Percentiles rank a stretch among this genome's conserved stretches.
Conservation (phyloP, 1,140 invertebrate species). For the Eufriesea mexicana region DNA sequence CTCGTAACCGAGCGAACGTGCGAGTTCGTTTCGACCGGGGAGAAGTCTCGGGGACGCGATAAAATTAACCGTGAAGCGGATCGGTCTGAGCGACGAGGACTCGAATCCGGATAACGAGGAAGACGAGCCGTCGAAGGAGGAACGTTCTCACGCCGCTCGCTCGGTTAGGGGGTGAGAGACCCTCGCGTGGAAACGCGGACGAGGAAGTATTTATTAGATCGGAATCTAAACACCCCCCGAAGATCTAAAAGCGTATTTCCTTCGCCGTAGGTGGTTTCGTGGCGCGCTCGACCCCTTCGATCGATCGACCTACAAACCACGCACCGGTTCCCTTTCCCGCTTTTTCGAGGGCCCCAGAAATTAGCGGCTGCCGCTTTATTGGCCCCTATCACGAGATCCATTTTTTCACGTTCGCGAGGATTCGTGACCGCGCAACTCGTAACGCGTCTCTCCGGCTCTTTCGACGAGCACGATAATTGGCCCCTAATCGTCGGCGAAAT, state of each 20-base stretch:
- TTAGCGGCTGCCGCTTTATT: constrained; percentile 76
- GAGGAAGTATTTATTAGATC: constrained; percentile 78
- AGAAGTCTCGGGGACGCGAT: background rate
- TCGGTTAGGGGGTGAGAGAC: constrained; percentile 52
- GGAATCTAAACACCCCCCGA: constrained; percentile 74
- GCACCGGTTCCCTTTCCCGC: constrained; percentile 5
- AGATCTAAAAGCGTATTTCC: constrained; percentile 75
- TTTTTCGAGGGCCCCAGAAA: constrained; percentile 66
- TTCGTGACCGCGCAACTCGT: constrained; percentile 32
- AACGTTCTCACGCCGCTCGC: constrained; percentile 58
- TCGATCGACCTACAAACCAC: constrained; percentile 12
- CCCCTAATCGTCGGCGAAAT: constrained; percentile 52
- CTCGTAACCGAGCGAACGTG: background rate
- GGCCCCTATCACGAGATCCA: constrained; percentile 69
- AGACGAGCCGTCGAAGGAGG: constrained; percentile 13
- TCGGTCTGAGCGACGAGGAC: background rate
- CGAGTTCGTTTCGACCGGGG: background rate
- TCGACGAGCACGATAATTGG: constrained; percentile 63
- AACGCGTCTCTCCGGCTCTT: constrained; percentile 16
- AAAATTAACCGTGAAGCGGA: constrained; percentile 15
- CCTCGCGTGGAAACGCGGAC: constrained; percentile 42
- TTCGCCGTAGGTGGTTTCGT: constrained; percentile 74
- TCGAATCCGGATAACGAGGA: background rate
- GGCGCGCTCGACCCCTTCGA: constrained; percentile 51
- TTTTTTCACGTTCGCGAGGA: constrained; percentile 2